These are phyloP conservation scores for Pollenia griseotomentosa DNA, from an alignment of 2,888 invertebrate species.

Conservation along the genomic window DNA sequence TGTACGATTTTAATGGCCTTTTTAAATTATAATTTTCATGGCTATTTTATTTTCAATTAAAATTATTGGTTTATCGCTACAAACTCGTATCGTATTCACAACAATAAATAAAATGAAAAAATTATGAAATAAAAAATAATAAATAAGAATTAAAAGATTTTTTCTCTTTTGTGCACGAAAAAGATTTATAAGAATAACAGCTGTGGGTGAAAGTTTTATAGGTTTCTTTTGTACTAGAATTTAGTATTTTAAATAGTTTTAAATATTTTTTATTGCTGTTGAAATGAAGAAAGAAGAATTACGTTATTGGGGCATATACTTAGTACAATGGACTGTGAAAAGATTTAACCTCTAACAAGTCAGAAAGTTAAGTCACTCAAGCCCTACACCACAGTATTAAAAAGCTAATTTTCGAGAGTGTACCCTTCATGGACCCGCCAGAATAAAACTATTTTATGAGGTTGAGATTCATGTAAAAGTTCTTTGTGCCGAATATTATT, in stretches of 20 bases:
- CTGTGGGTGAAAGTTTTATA: conserved; percentile 31
- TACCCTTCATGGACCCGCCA: too few species aligned
- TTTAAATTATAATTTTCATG: conserved; percentile 53
- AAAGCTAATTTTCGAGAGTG: too few species aligned
- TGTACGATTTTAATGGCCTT: conserved; percentile 38
- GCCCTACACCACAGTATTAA: too few species aligned
- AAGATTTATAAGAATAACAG: conserved; percentile 23
- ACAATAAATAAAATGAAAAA: neutral
- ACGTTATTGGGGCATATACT: too few species aligned
- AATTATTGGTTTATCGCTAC: conserved; percentile 36
- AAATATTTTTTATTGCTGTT: neutral
- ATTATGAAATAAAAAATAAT: conserved; percentile 5
- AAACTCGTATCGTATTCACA: neutral
- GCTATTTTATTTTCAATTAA: conserved; percentile 58
- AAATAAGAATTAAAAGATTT: conserved; percentile 9
- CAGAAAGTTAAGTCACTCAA: too few species aligned
- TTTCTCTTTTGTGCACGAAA: neutral
- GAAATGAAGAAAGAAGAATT: neutral
- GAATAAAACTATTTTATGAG: too few species aligned
- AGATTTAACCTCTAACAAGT: too few species aligned
- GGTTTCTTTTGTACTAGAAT: neutral
- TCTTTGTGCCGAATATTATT: too few species aligned
- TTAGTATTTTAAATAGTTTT: neutral
- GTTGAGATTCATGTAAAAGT: too few species aligned
- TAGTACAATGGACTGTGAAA: too few species aligned